These are phyloP conservation scores for Diadumene lineata DNA, from an alignment of 92 coral and sea anemone genomes.

Conservation along the genomic window DNA sequence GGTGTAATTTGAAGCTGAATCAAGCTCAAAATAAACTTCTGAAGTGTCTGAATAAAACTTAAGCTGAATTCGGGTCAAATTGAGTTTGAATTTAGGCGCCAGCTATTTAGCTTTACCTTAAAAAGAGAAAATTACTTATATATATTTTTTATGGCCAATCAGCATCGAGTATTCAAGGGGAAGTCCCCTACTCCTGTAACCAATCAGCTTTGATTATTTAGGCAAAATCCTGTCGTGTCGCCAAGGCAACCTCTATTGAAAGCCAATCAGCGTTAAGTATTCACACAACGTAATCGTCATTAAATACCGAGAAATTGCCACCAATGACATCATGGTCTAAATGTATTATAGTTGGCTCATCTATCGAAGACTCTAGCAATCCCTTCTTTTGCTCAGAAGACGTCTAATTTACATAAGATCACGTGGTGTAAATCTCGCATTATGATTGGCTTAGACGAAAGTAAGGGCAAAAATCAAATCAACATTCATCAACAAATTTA, in stretches of 20 bases:
- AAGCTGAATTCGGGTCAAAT: not conserved
- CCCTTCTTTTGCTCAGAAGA: constrained; percentile 20
- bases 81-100: not conserved
- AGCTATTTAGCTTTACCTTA: not conserved
- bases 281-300: too few relatives aligned
- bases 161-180: not conserved
- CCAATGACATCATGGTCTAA: too few relatives aligned
- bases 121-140: not conserved
- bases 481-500: constrained; percentile 9
- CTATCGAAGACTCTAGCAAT: too few relatives aligned
- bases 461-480: constrained; percentile 20
- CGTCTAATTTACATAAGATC: constrained; percentile 24
- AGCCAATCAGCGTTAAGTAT: too few relatives aligned
- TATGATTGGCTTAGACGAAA: constrained; percentile 26
- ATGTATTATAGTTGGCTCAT: too few relatives aligned
- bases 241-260: too few relatives aligned
- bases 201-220: not conserved
- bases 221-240: too few relatives aligned
- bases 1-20: not conserved
- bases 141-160: not conserved
- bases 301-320: too few relatives aligned
- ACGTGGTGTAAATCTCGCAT: constrained; percentile 25
- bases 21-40: not conserved
- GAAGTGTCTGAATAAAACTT: too few relatives aligned
- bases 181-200: not conserved